phyloP scores from a whole-genome alignment of 2,113 vertebrate genomes.

The Capra hircus region DNA sequence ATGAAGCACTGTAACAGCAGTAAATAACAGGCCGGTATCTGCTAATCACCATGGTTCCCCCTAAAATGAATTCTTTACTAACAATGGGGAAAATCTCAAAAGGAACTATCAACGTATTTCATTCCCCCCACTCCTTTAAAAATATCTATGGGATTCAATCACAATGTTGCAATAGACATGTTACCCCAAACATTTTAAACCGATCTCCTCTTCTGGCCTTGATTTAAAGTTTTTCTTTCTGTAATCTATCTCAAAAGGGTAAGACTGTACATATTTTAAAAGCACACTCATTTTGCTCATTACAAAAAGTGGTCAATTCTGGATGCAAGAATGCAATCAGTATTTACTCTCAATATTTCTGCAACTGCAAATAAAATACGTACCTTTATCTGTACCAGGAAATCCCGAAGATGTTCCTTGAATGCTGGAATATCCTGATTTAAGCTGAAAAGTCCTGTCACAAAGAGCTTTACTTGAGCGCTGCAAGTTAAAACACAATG shows the following conservation, averaged over 20 bases:
- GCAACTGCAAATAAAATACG: neutral
- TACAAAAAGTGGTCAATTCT: neutral
- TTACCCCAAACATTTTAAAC: neutral
- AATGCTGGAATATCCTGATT: constrained; percentile 99
- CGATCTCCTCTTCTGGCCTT: neutral
- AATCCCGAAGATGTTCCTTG: constrained; percentile 98
- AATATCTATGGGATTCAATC: neutral
- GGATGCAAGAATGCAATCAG: neutral
- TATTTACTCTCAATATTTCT: neutral
- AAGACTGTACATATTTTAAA: neutral
- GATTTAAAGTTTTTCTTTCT: neutral
- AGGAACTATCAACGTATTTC: neutral
- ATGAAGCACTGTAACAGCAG: neutral
- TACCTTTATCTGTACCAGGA: constrained; percentile 99
- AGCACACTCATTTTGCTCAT: neutral
- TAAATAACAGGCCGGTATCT: neutral
- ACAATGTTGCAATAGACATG: neutral
- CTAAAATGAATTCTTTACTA: neutral
- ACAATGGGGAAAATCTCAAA: neutral
- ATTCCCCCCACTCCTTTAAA: neutral
- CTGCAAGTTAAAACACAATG: constrained; percentile 77
- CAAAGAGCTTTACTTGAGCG: constrained; percentile 99
- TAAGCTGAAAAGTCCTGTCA: constrained; percentile 98
- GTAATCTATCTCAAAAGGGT: neutral
- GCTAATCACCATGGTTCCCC: neutral